A percentile compares a stretch with the other conserved stretches of the same genome.
Conservation (phyloP, 2,888 invertebrate species). For the Sycophila texana region DNA sequence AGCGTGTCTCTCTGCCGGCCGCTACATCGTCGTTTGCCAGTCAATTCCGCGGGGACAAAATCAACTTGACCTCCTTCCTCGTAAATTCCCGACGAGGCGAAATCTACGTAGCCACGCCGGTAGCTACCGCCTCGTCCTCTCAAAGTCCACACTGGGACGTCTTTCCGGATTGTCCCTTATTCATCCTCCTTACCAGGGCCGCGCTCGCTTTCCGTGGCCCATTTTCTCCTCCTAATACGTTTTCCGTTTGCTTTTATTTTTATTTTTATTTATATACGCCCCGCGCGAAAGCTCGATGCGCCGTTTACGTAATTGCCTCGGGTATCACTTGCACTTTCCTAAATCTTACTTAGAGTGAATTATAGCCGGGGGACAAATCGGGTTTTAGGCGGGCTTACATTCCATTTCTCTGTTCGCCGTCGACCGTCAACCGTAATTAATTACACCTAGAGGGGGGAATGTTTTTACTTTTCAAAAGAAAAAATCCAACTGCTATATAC, state of each 20-base stretch:
- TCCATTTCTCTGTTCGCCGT: too few relatives aligned
- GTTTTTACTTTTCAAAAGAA: too few relatives aligned
- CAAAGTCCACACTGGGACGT: constrained; percentile 18
- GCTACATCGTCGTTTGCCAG: constrained; percentile 43
- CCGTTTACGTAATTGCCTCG: too few relatives aligned
- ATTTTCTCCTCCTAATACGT: constrained; percentile 8
- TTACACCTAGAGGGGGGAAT: not conserved
- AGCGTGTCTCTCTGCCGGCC: not conserved
- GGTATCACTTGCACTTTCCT: too few relatives aligned
- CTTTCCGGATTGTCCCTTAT: constrained; percentile 19
- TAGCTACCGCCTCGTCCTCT: not conserved
- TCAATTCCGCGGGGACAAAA: constrained; percentile 60
- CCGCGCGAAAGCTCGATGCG: too few relatives aligned
- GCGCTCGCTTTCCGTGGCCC: not conserved
- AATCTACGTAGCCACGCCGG: constrained; percentile 36
- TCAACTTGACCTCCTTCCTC: constrained; percentile 65
- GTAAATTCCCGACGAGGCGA: constrained; percentile 57
- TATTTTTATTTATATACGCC: constrained; percentile 13
- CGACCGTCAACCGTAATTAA: not conserved
- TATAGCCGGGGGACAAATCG: too few relatives aligned
- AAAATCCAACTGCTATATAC: not conserved
- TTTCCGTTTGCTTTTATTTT: constrained; percentile 33
- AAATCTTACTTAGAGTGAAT: too few relatives aligned
- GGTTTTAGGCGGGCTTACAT: too few relatives aligned
- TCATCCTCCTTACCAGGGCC: constrained; percentile 27